phyloP scores from a whole-genome alignment of 64 coral and sea anemone species.

The Pachyseris speciosa region DNA sequence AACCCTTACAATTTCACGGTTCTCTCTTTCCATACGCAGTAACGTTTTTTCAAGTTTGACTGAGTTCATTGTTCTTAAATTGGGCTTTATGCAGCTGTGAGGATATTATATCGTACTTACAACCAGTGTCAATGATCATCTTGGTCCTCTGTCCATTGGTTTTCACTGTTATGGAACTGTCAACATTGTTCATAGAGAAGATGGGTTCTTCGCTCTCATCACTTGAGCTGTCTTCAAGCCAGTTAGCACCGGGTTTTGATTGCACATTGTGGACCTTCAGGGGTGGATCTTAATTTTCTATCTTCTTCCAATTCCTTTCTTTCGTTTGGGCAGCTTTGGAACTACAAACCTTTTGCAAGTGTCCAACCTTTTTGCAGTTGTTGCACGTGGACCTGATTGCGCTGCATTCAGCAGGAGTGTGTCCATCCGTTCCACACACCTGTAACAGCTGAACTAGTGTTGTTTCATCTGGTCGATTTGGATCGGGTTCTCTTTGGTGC shows the following conservation, averaged over 20 bases:
- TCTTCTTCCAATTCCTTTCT: background rate
- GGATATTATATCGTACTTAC: constrained; percentile 57
- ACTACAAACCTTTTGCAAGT: background rate
- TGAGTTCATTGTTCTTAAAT: constrained; percentile 39
- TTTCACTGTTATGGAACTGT: background rate
- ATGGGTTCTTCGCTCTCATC: constrained; percentile 7
- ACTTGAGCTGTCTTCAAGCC: background rate
- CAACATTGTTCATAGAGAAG: constrained; percentile 5
- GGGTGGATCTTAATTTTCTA: background rate
- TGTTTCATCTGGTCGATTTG: background rate
- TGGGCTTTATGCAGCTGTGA: constrained; percentile 20
- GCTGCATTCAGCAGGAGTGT: constrained; percentile 23
- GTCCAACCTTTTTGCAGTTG: constrained; percentile 37
- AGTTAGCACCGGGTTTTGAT: background rate
- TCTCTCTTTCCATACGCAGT: too few relatives aligned
- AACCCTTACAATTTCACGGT: constrained; percentile 12
- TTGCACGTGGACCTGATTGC: constrained; percentile 41
- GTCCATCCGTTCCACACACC: constrained; percentile 26
- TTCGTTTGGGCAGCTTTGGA: background rate
- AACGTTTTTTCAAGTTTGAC: constrained; percentile 16
- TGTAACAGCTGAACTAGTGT: background rate
- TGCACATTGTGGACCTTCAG: background rate
- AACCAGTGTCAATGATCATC: constrained; percentile 35
- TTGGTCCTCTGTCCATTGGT: constrained; percentile 42
- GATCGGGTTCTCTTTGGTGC: constrained; percentile 26